These are phyloP conservation scores for Crypturellus undulatus DNA, from an alignment of 2,113 vertebrate genomes.

Conservation along the genomic window DNA sequence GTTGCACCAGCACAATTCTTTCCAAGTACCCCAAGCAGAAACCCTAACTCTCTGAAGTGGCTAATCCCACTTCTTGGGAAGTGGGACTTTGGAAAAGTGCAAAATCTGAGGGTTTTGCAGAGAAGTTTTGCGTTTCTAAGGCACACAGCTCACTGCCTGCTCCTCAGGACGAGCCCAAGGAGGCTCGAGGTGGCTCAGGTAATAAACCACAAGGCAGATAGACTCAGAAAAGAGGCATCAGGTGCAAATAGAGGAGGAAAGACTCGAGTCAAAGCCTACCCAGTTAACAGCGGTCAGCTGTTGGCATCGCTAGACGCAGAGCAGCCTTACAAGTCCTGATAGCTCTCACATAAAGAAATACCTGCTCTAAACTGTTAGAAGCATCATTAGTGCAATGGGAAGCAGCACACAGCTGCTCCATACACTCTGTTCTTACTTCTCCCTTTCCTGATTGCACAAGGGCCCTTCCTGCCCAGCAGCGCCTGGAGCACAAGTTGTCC, in stretches of 20 bases:
- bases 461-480: background rate
- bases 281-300: background rate
- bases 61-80: background rate
- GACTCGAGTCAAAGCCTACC: background rate
- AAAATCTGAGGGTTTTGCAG: background rate
- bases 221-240: too few species aligned
- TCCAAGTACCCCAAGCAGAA: background rate
- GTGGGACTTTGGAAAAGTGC: background rate
- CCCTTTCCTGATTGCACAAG: background rate
- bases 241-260: background rate
- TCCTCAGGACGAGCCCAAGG: background rate
- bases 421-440: fast-evolving
- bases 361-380: fast-evolving
- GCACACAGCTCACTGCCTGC: fast-evolving
- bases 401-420: fast-evolving
- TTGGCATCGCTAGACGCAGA: background rate
- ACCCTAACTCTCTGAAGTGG: background rate
- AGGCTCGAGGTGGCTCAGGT: background rate
- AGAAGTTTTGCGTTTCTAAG: background rate
- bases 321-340: background rate
- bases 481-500: background rate
- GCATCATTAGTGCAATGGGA: fast-evolving
- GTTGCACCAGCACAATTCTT: fast-evolving
- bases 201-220: background rate
- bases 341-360: fast-evolving